A percentile compares a stretch with the other conserved stretches of the same genome.
Conservation (phyloP, 2,888 invertebrate species). For the Meandrusa payeni region DNA sequence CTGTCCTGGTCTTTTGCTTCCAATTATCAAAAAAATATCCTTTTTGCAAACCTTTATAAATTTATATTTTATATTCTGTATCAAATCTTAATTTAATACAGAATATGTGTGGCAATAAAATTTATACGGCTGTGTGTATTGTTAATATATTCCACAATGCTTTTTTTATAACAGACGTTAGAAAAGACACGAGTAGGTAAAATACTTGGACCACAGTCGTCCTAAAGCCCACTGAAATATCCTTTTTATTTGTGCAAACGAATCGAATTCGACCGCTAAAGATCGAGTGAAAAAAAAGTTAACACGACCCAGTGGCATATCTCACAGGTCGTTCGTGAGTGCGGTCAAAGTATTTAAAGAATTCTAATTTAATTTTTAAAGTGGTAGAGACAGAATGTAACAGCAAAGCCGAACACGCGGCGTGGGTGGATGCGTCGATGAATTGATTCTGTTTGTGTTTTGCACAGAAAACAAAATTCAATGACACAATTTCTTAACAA, state of each 20-base stretch:
- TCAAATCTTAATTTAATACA: background rate
- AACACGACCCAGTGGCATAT: constrained; percentile 39
- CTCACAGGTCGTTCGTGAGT: constrained; percentile 40
- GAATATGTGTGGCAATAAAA: constrained; percentile 1
- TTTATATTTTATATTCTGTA: constrained; percentile 4
- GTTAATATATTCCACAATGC: too few species aligned
- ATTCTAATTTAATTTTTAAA: constrained; percentile 60
- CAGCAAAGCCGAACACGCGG: constrained; percentile 35
- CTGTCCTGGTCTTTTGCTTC: constrained; percentile 1
- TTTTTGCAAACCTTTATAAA: background rate
- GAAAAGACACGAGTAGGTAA: constrained; percentile 8
- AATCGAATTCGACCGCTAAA: constrained; percentile 29
- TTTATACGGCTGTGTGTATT: background rate
- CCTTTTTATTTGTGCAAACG: constrained; percentile 31
- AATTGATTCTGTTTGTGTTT: constrained; percentile 3
- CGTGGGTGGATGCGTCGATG: constrained; percentile 42
- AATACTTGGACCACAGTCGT: constrained; percentile 5
- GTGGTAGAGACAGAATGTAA: constrained; percentile 31
- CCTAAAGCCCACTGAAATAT: background rate
- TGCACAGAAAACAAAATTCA: constrained; percentile 5
- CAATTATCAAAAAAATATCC: constrained; percentile 3
- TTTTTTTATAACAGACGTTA: constrained; percentile 8
- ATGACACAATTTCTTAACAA: constrained; percentile 3
- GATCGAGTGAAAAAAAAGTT: constrained; percentile 38
- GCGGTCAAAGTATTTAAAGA: constrained; percentile 52